Conservation (phyloP, 2,888 invertebrate genomes). For the Drosophila paracracens region DNA sequence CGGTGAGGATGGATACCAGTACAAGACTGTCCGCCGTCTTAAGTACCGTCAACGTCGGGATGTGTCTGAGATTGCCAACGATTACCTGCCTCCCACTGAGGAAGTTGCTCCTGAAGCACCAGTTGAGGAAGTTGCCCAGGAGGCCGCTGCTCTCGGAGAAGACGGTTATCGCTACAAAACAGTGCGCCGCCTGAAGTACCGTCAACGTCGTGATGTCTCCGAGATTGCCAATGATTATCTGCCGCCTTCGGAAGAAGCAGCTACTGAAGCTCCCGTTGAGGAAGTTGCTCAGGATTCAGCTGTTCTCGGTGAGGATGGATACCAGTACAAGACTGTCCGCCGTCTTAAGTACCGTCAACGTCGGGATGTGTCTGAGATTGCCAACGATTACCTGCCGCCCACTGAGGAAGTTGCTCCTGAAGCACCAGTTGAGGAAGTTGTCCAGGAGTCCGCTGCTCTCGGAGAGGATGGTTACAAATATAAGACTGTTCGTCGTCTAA, state of each 20-base stretch:
- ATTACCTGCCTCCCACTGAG: slow-evolving; percentile 47
- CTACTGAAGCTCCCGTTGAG: slow-evolving; percentile 32
- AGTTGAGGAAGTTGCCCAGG: slow-evolving; percentile 29
- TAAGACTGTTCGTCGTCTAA: slow-evolving; percentile 59
- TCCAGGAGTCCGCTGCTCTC: slow-evolving; percentile 43
- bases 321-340: slow-evolving; percentile 59
- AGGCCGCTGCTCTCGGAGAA: slow-evolving; percentile 9
- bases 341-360: slow-evolving; percentile 54
- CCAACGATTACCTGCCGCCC: slow-evolving; percentile 45
- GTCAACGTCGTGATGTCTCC: slow-evolving; percentile 18
- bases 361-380: slow-evolving; percentile 52
- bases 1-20: slow-evolving; percentile 59
- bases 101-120: slow-evolving; percentile 36
- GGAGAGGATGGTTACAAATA: slow-evolving; percentile 55
- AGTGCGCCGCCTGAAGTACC: slow-evolving; percentile 13
- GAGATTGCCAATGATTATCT: slow-evolving; percentile 17
- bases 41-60: slow-evolving; percentile 69
- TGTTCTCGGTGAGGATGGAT: slow-evolving; percentile 47
- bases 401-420: slow-evolving; percentile 42
- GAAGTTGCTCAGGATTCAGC: slow-evolving; percentile 28
- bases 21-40: slow-evolving; percentile 66
- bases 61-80: slow-evolving; percentile 56
- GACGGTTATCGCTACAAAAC: slow-evolving; percentile 23
- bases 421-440: slow-evolving; percentile 26
- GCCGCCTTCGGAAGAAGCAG: slow-evolving; percentile 6